Percentiles rank a stretch among this genome's conserved stretches.
Conservation (phyloP, 2,888 invertebrate genomes). For the Drosophila quinaria region DNA sequence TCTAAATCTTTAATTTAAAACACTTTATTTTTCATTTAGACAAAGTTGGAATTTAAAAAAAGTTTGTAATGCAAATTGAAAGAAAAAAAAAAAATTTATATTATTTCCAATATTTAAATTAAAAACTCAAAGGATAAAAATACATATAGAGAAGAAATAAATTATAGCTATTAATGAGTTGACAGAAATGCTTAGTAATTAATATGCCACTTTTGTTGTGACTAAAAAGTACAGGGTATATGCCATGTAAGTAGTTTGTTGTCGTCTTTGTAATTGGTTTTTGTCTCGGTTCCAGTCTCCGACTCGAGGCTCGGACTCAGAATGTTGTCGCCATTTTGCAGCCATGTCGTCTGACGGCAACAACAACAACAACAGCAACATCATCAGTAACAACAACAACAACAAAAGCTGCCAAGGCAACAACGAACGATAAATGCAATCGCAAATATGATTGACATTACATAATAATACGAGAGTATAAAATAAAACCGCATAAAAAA, state of each 20-base stretch:
- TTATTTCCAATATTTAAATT: not conserved
- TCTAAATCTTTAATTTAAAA: too few species aligned
- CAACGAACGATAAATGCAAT: conserved; percentile 62
- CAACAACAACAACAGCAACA: conserved; percentile 1
- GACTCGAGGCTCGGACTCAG: conserved; percentile 32
- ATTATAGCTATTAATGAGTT: not conserved
- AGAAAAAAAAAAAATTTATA: too few species aligned
- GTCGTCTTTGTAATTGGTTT: conserved; percentile 57
- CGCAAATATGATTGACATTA: conserved; percentile 71
- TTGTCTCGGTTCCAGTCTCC: conserved; percentile 31
- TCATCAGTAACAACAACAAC: conserved; percentile 3
- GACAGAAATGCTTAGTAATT: not conserved
- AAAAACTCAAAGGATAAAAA: not conserved
- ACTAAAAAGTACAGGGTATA: conserved; percentile 4
- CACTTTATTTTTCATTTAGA: too few species aligned
- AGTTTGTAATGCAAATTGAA: too few species aligned
- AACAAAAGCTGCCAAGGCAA: conserved; percentile 32
- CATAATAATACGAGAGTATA: conserved; percentile 64
- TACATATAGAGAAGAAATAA: not conserved
- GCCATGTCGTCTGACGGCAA: conserved; percentile 42
- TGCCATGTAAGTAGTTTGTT: conserved; percentile 31
- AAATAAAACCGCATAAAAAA: conserved; percentile 17
- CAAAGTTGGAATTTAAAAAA: too few species aligned
- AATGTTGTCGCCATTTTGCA: conserved; percentile 52
- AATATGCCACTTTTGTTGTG: conserved; percentile 2